Conservation (phyloP, 2,888 invertebrate species). For the Coenonympha glycerion region DNA sequence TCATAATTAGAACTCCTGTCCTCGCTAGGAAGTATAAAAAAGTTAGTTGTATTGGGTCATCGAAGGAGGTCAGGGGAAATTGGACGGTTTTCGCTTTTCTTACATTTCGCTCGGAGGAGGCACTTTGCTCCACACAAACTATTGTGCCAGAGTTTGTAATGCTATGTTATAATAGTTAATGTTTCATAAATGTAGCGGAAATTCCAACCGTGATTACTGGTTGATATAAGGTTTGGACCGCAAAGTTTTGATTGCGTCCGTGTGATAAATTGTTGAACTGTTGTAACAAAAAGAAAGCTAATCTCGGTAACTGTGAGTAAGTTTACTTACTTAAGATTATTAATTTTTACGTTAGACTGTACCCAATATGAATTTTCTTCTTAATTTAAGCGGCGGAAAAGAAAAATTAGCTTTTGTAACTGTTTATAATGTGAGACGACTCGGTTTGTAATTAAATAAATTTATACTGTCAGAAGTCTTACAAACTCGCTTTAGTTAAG, state of each 20-base stretch:
- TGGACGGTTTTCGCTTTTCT: conserved; percentile 25
- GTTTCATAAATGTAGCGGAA: conserved; percentile 28
- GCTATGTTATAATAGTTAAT: conserved; percentile 26
- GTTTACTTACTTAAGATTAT: no score
- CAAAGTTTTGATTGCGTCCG: conserved; percentile 12
- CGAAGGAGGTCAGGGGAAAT: conserved; percentile 24
- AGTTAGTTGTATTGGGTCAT: conserved; percentile 23
- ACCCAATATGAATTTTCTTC: no score
- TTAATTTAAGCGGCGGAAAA: no score
- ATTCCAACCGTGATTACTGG: conserved; percentile 18
- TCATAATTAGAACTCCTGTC: conserved; percentile 28
- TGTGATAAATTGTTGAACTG: background rate
- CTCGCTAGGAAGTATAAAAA: conserved; percentile 15
- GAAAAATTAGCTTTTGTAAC: no score
- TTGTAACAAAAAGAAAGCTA: background rate
- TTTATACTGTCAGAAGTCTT: no score
- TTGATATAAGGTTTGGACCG: background rate
- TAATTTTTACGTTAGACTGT: no score
- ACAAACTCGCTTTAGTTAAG: no score
- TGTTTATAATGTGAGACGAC: no score
- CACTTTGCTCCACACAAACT: conserved; percentile 35
- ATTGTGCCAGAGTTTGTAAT: conserved; percentile 32
- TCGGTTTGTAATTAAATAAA: no score
- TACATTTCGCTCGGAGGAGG: conserved; percentile 30
- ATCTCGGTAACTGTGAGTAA: no score